phyloP scores from a whole-genome alignment of 2,797 vertebrate genomes.

The Gadopsis marmoratus region DNA sequence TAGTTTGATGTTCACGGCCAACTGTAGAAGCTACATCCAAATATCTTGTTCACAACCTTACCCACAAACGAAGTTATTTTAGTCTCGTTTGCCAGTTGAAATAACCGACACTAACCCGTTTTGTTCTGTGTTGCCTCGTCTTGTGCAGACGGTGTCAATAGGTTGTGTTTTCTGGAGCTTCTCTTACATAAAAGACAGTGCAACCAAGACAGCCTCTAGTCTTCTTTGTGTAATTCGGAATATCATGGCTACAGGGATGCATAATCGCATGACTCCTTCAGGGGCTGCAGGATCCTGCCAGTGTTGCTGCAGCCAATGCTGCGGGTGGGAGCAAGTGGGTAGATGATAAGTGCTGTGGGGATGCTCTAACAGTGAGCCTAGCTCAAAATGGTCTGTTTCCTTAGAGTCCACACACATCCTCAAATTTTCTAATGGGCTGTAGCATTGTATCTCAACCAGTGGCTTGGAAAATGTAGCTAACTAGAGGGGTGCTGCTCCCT shows the following conservation, averaged over 20 bases:
- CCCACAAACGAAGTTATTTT: conserved; percentile 18
- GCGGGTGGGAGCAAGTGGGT: conserved; percentile 66
- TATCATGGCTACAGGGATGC: conserved; percentile 68
- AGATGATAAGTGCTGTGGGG: conserved; percentile 72
- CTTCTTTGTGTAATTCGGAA: conserved; percentile 66
- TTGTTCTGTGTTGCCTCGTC: not conserved
- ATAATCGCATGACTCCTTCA: conserved; percentile 71
- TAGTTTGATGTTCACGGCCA: not conserved
- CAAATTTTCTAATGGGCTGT: conserved; percentile 72
- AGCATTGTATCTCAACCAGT: conserved; percentile 67
- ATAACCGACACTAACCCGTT: conserved; percentile 5
- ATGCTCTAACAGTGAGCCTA: conserved; percentile 64
- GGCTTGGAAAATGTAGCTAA: conserved; percentile 73
- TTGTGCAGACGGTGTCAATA: conserved; percentile 42
- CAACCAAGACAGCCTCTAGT: conserved; percentile 51
- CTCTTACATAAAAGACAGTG: conserved; percentile 47
- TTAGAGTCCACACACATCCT: conserved; percentile 64
- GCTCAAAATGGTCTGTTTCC: conserved; percentile 61
- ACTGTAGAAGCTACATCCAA: not conserved
- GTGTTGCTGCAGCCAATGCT: conserved; percentile 71
- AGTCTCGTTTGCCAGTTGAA: not conserved
- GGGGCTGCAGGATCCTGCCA: conserved; percentile 70
- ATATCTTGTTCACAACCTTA: not conserved
- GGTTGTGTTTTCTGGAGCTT: conserved; percentile 27
- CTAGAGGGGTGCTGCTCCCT: conserved; percentile 65